Evolutionary conservation across 1,140 invertebrate genomes (phyloP).

Genomic region (Grapholita molesta): DNA sequence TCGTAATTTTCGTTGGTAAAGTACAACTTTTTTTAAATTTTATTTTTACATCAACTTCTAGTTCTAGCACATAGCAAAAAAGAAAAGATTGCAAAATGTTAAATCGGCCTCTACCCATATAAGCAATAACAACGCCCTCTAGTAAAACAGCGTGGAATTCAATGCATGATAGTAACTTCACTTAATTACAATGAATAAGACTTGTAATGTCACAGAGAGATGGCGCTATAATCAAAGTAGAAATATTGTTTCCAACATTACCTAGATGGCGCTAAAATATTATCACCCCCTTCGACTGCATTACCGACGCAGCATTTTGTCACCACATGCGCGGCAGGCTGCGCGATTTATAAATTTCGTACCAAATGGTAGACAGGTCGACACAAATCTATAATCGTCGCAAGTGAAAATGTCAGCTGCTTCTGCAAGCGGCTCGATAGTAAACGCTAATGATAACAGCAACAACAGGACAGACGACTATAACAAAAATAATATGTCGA

Average conservation of each 20-base stretch:
- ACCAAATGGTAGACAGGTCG: conserved; percentile 63
- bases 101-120: too few species aligned
- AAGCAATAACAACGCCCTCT: not conserved
- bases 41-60: too few species aligned
- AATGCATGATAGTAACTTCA: not conserved
- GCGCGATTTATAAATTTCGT: conserved; percentile 74
- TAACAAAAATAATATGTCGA: conserved; percentile 46
- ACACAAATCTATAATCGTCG: conserved; percentile 72
- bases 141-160: not conserved
- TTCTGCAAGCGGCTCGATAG: conserved; percentile 43
- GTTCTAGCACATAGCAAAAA: too few species aligned
- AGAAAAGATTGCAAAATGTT: too few species aligned
- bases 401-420: conserved; percentile 59
- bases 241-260: not conserved
- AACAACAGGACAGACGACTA: conserved; percentile 34
- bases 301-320: conserved; percentile 44
- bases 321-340: conserved; percentile 64
- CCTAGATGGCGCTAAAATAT: conserved; percentile 45
- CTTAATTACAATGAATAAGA: not conserved
- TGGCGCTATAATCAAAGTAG: not conserved
- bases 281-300: conserved; percentile 24
- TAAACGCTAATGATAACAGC: conserved; percentile 39
- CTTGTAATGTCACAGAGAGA: not conserved
- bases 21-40: too few species aligned
- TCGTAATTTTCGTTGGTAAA: too few species aligned